Evolutionary conservation across 2,113 vertebrate genomes (phyloP).

Genomic region (Protomyctophum bolini): DNA sequence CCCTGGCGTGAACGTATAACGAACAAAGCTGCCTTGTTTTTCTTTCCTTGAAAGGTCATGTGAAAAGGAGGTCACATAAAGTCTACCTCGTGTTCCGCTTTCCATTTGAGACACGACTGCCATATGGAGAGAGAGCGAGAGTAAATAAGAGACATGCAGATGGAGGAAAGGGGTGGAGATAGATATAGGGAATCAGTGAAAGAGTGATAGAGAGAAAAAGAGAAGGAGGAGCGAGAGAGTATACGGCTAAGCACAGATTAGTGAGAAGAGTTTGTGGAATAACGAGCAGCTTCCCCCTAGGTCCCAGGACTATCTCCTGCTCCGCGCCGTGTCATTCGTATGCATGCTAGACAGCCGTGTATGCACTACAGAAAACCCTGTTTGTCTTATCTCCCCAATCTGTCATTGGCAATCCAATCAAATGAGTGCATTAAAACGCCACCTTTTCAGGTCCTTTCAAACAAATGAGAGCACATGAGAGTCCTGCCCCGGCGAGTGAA

Average conservation of each 20-base stretch:
- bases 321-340: constrained; percentile 34
- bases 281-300: constrained; percentile 49
- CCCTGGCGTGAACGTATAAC: constrained; percentile 43
- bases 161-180: constrained; percentile 10
- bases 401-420: constrained; percentile 68
- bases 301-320: constrained; percentile 49
- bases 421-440: constrained; percentile 56
- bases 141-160: too few species aligned
- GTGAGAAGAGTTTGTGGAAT: constrained; percentile 48
- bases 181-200: constrained; percentile 4
- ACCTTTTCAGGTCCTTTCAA: constrained; percentile 65
- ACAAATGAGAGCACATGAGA: constrained; percentile 68
- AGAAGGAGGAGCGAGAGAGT: neutral
- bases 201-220: constrained; percentile 11
- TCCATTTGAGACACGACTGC: constrained; percentile 62
- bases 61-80: constrained; percentile 56
- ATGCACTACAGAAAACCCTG: constrained; percentile 13
- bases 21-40: constrained; percentile 30
- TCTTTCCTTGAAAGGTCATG: constrained; percentile 58
- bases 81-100: constrained; percentile 36
- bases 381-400: constrained; percentile 32
- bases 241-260: constrained; percentile 44
- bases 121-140: constrained; percentile 28
- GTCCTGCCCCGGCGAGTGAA: constrained; percentile 47
- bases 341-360: constrained; percentile 31